phyloP scores from a whole-genome alignment of 2,113 vertebrate species.

The Cairina moschata region DNA sequence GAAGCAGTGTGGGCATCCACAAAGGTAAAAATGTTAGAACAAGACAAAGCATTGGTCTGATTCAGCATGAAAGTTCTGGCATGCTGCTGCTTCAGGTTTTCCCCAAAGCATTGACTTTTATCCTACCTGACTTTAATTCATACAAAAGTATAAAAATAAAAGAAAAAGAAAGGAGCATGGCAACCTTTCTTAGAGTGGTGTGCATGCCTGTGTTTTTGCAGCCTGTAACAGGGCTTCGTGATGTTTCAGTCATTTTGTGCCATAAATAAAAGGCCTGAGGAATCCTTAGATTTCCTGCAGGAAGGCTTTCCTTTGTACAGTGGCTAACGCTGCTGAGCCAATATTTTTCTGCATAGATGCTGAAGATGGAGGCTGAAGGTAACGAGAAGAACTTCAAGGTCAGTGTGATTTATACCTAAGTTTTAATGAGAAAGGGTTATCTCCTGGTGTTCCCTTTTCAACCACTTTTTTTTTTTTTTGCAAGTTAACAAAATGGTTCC shows the following conservation, averaged over 20 bases:
- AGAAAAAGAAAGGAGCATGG: neutral
- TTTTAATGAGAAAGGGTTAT: constrained; percentile 38
- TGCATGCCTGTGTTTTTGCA: neutral
- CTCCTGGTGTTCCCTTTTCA: neutral
- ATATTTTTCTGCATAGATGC: constrained; percentile 17
- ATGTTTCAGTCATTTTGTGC: neutral
- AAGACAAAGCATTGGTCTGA: constrained; percentile 13
- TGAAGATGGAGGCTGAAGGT: neutral
- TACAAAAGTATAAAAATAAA: constrained; percentile 11
- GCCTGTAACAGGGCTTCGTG: neutral
- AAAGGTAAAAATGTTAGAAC: neutral
- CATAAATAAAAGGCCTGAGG: constrained; percentile 44
- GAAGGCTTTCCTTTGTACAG: constrained; percentile 37
- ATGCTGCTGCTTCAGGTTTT: constrained; percentile 9
- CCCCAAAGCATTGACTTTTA: constrained; percentile 51
- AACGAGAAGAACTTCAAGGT: constrained; percentile 2
- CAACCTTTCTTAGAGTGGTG: neutral
- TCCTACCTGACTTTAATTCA: constrained; percentile 16
- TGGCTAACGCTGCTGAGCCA: neutral
- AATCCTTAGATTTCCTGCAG: constrained; percentile 41
- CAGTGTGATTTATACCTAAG: neutral
- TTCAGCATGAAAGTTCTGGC: neutral
- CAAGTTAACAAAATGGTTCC: constrained; percentile 4
- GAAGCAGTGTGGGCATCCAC: neutral
- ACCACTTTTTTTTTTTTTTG: neutral